phyloP scores from a whole-genome alignment of 1,140 invertebrate genomes.

The Leptopilina boulardi region DNA sequence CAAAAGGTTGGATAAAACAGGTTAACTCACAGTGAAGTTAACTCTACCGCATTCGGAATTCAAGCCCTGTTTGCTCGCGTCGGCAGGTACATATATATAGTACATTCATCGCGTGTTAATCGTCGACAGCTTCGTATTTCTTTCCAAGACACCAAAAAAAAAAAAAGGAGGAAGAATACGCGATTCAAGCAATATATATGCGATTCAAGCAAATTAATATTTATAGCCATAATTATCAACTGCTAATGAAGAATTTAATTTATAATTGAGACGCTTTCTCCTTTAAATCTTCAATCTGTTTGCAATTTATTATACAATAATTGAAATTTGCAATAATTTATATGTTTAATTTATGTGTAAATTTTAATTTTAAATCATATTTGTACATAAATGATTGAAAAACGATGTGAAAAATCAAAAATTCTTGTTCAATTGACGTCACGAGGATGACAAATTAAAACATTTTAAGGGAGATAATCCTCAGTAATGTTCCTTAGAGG shows the following conservation, averaged over 20 bases:
- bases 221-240: slow-evolving; percentile 17
- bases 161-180: background rate
- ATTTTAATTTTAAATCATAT: no score
- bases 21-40: slow-evolving; percentile 50
- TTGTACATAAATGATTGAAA: no score
- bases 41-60: slow-evolving; percentile 47
- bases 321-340: no score
- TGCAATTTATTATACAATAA: no score
- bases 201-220: slow-evolving; percentile 28
- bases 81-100: slow-evolving; percentile 1
- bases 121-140: slow-evolving; percentile 21
- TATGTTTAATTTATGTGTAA: no score
- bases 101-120: slow-evolving; percentile 28
- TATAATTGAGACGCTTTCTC: slow-evolving; percentile 23
- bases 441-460: no score
- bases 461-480: no score
- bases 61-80: slow-evolving; percentile 43
- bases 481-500: no score
- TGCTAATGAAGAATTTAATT: slow-evolving; percentile 29
- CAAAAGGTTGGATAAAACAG: slow-evolving; percentile 45
- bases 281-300: no score
- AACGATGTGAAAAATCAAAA: no score
- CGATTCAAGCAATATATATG: background rate
- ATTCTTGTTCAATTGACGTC: no score
- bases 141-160: slow-evolving; percentile 22